Evolutionary conservation across 1,140 invertebrate species (phyloP), one percentile per base, ranked within the genome.

Genomic region (Ceratitis capitata): DNA sequence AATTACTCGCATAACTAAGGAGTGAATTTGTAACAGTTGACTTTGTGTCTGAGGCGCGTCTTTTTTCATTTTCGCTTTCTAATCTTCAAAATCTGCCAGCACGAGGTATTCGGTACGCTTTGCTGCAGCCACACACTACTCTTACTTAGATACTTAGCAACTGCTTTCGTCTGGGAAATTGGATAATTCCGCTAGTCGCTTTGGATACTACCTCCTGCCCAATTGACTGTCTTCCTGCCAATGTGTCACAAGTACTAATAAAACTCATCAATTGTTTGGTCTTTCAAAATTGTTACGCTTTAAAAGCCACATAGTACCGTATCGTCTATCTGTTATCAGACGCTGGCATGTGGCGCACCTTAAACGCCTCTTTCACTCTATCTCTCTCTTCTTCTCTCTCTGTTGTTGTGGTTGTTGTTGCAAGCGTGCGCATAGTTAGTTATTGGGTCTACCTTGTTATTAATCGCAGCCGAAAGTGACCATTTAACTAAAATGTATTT

Each of bases 1-100:
- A 78, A 78, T 78, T 45, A 78, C 69, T 78, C 69, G 69, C 69
- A 78, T 45, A 78, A 78, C n/a, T n/a, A n/a, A n/a, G n/a, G n/a
- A n/a, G 69, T 78, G 23, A 78, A 78, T 78, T 78, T 39, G 39
- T 78, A 78, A 45, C 32, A 45, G 42, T 35, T 69, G 61, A 35
- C 69, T 69, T 61, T 23, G 23, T 78, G n/a, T n/a, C n/a, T n/a
- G n/a, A n/a, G 19, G 35, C 69, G 35, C 16, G 42, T 78, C 19
- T 35, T 42, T 78, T 78, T 78, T 39, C 19, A 39, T 42, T 78
- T 78, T 78, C 69, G 69, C 69, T 78, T 78, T 78, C 69, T 47
- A 78, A 78, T 78, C 69, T 78, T 45, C 45, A 78, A 78, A 35
- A 78, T 78, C 69, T 78, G 42, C 45, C 69, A 78, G 39, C 26